phyloP scores from a whole-genome alignment of 2,113 vertebrate genomes.

The Anguilla rostrata region DNA sequence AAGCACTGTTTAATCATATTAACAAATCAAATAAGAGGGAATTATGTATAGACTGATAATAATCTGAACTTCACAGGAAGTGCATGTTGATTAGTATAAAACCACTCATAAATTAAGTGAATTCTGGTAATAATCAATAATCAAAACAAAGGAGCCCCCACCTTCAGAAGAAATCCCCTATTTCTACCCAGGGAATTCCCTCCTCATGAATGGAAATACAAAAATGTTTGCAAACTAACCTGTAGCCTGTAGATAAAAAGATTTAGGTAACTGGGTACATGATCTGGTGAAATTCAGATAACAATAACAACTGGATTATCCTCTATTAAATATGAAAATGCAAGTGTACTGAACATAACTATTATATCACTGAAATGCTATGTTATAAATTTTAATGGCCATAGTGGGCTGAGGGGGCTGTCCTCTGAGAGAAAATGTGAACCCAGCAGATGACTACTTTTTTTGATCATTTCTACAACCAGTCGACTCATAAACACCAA shows the following conservation, averaged over 20 bases:
- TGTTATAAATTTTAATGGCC: not conserved
- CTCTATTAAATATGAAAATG: too few relatives aligned
- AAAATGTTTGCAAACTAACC: not conserved
- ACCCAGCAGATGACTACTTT: not conserved
- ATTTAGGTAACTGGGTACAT: too few relatives aligned
- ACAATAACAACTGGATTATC: too few relatives aligned
- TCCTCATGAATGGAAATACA: not conserved
- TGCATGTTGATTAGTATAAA: not conserved
- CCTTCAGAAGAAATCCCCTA: not conserved
- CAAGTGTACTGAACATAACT: too few relatives aligned
- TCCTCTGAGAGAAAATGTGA: not conserved
- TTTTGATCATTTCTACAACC: not conserved
- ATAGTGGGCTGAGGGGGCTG: not conserved
- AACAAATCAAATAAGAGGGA: not conserved
- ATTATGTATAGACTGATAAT: not conserved
- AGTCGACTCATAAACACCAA: not conserved
- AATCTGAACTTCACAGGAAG: not conserved
- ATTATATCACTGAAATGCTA: too few relatives aligned
- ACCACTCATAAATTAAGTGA: not conserved
- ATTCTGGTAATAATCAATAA: not conserved
- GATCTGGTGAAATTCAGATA: too few relatives aligned
- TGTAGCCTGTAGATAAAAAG: not conserved
- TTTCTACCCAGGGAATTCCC: too few relatives aligned
- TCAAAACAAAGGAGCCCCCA: not conserved
- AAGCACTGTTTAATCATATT: not conserved